Evolutionary conservation across 2,113 vertebrate genomes (phyloP).

Genomic region (Junco hyemalis): DNA sequence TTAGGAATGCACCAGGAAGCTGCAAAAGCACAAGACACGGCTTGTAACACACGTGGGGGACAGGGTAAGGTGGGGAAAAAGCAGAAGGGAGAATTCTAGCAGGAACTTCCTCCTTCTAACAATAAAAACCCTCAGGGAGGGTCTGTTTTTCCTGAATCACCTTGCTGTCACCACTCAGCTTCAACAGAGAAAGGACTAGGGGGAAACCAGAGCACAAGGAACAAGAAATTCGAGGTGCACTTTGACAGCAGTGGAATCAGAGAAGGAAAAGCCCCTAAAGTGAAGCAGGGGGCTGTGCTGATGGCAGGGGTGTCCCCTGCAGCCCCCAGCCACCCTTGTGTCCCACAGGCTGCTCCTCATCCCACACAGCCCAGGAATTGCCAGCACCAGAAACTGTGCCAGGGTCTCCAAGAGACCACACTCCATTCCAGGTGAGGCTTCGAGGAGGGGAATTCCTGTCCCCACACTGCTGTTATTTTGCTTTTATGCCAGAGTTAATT

Average conservation of each 20-base stretch:
- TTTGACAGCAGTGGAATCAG: background rate
- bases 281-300: background rate
- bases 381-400: background rate
- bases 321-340: background rate
- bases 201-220: background rate
- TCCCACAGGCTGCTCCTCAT: background rate
- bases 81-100: background rate
- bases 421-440: background rate
- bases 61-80: background rate
- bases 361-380: background rate
- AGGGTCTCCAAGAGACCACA: background rate
- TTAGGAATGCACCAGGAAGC: background rate
- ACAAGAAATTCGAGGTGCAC: background rate
- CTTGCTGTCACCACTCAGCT: background rate
- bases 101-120: background rate
- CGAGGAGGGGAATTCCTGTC: background rate
- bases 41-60: rapidly evolving
- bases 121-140: background rate
- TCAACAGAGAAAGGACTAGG: background rate
- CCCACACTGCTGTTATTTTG: background rate
- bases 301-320: background rate
- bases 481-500: background rate
- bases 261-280: rapidly evolving
- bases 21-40: background rate
- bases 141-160: background rate